These are phyloP conservation scores for Chironomus riparius DNA, from an alignment of 2,888 invertebrate species.

Conservation along the genomic window DNA sequence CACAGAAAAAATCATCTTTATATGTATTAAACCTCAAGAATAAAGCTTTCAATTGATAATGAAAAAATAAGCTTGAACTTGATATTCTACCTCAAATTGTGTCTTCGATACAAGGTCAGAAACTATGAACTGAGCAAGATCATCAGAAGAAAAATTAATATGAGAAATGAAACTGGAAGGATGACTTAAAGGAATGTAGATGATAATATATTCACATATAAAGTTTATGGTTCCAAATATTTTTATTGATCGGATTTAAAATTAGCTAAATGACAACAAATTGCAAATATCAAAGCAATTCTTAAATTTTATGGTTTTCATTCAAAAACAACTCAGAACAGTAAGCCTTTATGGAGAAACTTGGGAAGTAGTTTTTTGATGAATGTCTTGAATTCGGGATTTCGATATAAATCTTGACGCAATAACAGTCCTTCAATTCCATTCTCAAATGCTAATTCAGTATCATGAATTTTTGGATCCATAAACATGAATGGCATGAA, in stretches of 20 bases:
- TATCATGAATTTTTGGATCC: not conserved
- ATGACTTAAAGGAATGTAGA: too few species aligned
- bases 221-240: too few species aligned
- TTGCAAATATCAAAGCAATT: too few species aligned
- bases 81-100: too few species aligned
- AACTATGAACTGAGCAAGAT: too few species aligned
- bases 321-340: not conserved
- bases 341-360: slow-evolving; percentile 25
- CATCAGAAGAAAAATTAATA: too few species aligned
- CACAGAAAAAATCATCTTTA: not conserved
- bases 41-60: not conserved
- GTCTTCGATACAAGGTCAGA: too few species aligned
- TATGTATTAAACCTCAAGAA: not conserved
- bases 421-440: slow-evolving; percentile 7
- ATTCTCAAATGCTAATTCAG: slow-evolving; percentile 2
- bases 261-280: too few species aligned
- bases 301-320: not conserved
- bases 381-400: slow-evolving; percentile 16
- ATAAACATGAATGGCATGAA: slow-evolving; percentile 18
- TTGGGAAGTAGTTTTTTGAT: slow-evolving; percentile 15
- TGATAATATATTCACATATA: too few species aligned
- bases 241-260: too few species aligned
- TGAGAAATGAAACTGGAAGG: too few species aligned
- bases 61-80: too few species aligned
- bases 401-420: slow-evolving; percentile 6